Base-by-base conservation (phyloP, 2,888 invertebrate genomes). In the Eristalinus sepulchralis region DNA sequence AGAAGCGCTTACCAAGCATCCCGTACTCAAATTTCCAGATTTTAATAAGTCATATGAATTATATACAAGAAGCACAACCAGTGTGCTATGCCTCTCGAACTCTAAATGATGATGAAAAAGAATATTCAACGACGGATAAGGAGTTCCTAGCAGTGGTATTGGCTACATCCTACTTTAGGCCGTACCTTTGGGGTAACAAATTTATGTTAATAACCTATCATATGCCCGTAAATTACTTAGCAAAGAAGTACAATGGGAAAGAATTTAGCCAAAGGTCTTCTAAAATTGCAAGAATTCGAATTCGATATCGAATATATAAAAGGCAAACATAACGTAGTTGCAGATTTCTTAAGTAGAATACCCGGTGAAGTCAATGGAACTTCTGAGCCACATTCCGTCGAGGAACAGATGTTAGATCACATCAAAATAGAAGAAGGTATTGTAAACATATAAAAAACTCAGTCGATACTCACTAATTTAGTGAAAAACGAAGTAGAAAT, bases 21-120 rank as follows among this genome's bases (percentile, higher is more conserved):
- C 82, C 17, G 31, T 71, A 13, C 60, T 80, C 27, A 72, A 66
- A 62, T 81, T 75, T 59, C 63, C 88, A 77, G 47, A 85, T 39
- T 88, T 81, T 57, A 81, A 75, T 33, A 83, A 70, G 64, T 63
- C 77, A 76, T 80, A 82, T 70, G 39, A 63, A 22, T 73, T 80
- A 60, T 67, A 63, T 57, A 83, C 85, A 55, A 75, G 86, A 66
- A 86, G 88, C 57, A 77, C 88, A 24, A 6, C 34, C 34, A 6
- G 34, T 88, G 57, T 83, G 82, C 36, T 88, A 77, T 73, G 87
- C 88, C 10, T 83, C 81, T 53, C 70, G 85, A 33, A 88, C 88
- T n/a, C 57, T 85, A 59, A 88, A 88, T 36, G 83, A 83, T 31
- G 75, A 83, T 47, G 85, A 85, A 31, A 75, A 62, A 64, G 76